Evolutionary conservation across 2,113 vertebrate species (phyloP), one percentile per base, ranked within the genome.

Genomic region (Stegostoma tigrinum): DNA sequence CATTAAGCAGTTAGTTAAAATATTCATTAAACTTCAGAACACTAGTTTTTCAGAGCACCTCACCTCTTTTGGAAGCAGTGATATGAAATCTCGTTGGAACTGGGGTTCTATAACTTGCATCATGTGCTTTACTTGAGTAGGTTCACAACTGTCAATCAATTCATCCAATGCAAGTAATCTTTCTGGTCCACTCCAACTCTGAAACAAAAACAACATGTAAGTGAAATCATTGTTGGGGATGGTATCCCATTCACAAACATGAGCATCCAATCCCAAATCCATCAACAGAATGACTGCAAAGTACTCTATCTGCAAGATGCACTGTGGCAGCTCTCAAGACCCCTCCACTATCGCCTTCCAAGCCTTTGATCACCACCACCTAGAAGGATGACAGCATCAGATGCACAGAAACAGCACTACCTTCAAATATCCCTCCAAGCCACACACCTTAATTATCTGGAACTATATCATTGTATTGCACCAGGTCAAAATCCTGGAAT

Each of bases 51-150:
- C 66, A n/a, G 0, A 0, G 95, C 96, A 96, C 96, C 98, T 98
- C 97, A 99, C 99, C 98, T 99, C 99, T 99, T 99, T 99, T 97
- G 99, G 99, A 96, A 99, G 98, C 98, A 99, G 98, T 95, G 99
- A 99, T 97, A 99, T 99, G 97, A 99, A 99, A 98, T 99, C 99
- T 97, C 99, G 98, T 97, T 99, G 99, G 98, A 99, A 99, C 97
- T 99, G 99, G 95, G 99, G 99, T 97, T 99, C 99, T 96, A 99
- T 99, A 97, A 99, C 99, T 98, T 99, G 99, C 99, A 99, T 99
- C 99, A 99, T 99, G 97, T 99, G 99, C 97, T 99, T 99, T 96
- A 99, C 99, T 98, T 99, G 99, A 48, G 99, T 99, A 96, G 99
- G 99, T 97, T 99, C 99, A 96, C 99, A 99, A 97, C 99, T 99